Evolutionary conservation across 2,888 invertebrate genomes (phyloP).

Genomic region (Pseudolycoriella hygida): DNA sequence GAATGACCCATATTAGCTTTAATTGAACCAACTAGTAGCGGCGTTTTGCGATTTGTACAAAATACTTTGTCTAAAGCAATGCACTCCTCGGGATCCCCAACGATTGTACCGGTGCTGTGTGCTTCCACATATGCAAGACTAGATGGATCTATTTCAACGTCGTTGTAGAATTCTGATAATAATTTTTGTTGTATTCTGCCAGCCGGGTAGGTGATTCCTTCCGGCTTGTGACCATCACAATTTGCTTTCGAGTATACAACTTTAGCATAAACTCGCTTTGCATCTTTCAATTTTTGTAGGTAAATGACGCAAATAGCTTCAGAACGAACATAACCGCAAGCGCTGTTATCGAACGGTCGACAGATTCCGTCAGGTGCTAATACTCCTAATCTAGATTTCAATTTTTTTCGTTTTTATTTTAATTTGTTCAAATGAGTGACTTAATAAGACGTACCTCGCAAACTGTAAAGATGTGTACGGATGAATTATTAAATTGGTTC

Average conservation of each 20-base stretch:
- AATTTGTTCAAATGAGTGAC: background rate
- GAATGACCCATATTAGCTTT: slow-evolving; percentile 91
- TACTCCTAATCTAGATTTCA: slow-evolving; percentile 42
- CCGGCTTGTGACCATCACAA: slow-evolving; percentile 58
- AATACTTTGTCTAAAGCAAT: slow-evolving; percentile 64
- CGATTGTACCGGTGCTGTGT: slow-evolving; percentile 65
- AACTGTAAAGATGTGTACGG: slow-evolving; percentile 83
- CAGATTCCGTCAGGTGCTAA: slow-evolving; percentile 73
- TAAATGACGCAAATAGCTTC: slow-evolving; percentile 56
- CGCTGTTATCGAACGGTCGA: slow-evolving; percentile 75
- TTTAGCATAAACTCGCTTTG: slow-evolving; percentile 48
- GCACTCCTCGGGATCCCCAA: slow-evolving; percentile 76
- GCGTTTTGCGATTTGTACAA: slow-evolving; percentile 52
- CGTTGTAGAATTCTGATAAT: slow-evolving; percentile 44
- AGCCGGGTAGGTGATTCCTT: slow-evolving; percentile 50
- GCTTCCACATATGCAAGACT: slow-evolving; percentile 68
- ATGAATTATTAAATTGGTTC: slow-evolving; percentile 68
- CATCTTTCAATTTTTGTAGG: slow-evolving; percentile 51
- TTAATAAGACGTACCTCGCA: slow-evolving; percentile 37
- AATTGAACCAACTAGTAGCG: slow-evolving; percentile 72
- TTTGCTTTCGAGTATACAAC: slow-evolving; percentile 63
- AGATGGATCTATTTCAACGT: slow-evolving; percentile 50
- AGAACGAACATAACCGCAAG: slow-evolving; percentile 68
- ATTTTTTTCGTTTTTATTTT: background rate
- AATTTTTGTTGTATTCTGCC: slow-evolving; percentile 43